Evolutionary conservation across 2,888 invertebrate species (phyloP).

Genomic region (Parnassius glacialis): DNA sequence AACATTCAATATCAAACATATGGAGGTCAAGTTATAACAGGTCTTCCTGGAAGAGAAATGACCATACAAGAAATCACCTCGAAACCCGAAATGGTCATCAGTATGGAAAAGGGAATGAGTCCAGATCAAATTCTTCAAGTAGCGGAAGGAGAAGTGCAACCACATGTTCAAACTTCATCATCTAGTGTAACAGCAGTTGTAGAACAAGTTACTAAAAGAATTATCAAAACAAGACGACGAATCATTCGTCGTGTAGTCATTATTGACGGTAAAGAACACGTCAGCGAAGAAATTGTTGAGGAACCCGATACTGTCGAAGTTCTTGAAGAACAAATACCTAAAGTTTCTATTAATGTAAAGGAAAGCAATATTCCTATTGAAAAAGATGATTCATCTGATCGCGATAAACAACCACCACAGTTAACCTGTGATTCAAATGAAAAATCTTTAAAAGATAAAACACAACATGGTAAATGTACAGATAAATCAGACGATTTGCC

Average conservation of each 20-base stretch:
- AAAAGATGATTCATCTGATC: slow-evolving; percentile 49
- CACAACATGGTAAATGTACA: not conserved
- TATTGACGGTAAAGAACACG: slow-evolving; percentile 91
- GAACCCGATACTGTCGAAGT: slow-evolving; percentile 90
- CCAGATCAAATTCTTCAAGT: slow-evolving; percentile 71
- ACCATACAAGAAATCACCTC: slow-evolving; percentile 84
- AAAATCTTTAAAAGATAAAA: not conserved
- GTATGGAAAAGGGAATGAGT: slow-evolving; percentile 78
- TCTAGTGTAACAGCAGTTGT: slow-evolving; percentile 89
- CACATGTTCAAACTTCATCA: slow-evolving; percentile 81
- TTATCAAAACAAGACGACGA: slow-evolving; percentile 87
- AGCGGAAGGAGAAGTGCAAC: slow-evolving; percentile 60
- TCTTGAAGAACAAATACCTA: slow-evolving; percentile 86
- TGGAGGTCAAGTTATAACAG: slow-evolving; percentile 83
- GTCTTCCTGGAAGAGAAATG: slow-evolving; percentile 83
- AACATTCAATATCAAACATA: slow-evolving; percentile 83
- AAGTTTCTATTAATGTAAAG: slow-evolving; percentile 85
- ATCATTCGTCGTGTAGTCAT: slow-evolving; percentile 89
- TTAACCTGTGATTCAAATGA: slow-evolving; percentile 27
- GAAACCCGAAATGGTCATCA: slow-evolving; percentile 81
- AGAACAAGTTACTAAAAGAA: slow-evolving; percentile 89
- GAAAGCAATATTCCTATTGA: slow-evolving; percentile 60
- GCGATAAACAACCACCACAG: slow-evolving; percentile 8
- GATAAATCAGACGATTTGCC: not conserved
- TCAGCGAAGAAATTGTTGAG: slow-evolving; percentile 91